Evolutionary conservation across 1,140 invertebrate genomes (phyloP).

Genomic region (Eriosoma lanigerum): DNA sequence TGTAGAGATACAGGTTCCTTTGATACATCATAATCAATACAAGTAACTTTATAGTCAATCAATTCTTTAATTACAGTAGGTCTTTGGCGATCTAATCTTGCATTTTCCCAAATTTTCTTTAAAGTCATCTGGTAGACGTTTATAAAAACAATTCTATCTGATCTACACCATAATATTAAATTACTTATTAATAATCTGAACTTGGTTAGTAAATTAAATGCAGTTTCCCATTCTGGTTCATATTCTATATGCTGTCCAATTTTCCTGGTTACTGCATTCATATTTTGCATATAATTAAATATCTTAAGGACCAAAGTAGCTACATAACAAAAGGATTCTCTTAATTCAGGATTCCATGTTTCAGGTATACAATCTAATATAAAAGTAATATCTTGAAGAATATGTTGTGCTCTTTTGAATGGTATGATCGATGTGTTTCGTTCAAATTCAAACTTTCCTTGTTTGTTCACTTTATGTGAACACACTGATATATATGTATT

Average conservation of each 20-base stretch:
- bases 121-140: slow-evolving; percentile 74
- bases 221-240: slow-evolving; percentile 98
- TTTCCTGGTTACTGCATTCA: slow-evolving; percentile 84
- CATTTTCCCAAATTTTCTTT: slow-evolving; percentile 62
- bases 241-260: slow-evolving; percentile 96
- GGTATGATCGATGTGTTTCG: slow-evolving; percentile 62
- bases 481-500: slow-evolving; percentile 88
- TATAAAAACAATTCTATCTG: slow-evolving; percentile 76
- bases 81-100: slow-evolving; percentile 59
- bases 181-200: slow-evolving; percentile 83
- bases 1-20: slow-evolving; percentile 81
- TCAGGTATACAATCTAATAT: slow-evolving; percentile 80
- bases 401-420: slow-evolving; percentile 87
- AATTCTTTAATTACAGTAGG: slow-evolving; percentile 64
- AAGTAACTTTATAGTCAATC: slow-evolving; percentile 73
- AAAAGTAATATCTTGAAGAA: slow-evolving; percentile 89
- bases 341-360: slow-evolving; percentile 73
- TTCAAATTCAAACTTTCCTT: slow-evolving; percentile 61
- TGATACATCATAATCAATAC: slow-evolving; percentile 88
- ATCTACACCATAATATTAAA: slow-evolving; percentile 86
- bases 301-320: slow-evolving; percentile 76
- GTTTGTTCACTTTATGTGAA: slow-evolving; percentile 73
- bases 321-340: slow-evolving; percentile 84
- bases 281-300: slow-evolving; percentile 86
- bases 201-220: slow-evolving; percentile 95